Conservation (phyloP, 2,888 invertebrate genomes). For the Himalopsyche tibetana region DNA sequence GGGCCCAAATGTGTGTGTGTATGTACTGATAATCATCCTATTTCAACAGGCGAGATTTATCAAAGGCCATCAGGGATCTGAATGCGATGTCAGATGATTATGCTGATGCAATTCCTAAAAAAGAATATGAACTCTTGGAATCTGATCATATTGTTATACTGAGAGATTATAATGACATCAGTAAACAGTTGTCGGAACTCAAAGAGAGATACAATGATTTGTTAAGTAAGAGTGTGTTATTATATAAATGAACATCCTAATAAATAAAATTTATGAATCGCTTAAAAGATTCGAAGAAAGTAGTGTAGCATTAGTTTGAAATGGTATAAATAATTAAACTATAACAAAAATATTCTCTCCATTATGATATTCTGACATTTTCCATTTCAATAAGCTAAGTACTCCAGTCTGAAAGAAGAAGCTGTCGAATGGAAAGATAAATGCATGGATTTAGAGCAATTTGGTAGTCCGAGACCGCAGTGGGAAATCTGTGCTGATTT, state of each 20-base stretch:
- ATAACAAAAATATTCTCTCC: too few species aligned
- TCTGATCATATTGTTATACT: constrained; percentile 68
- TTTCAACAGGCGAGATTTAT: constrained; percentile 71
- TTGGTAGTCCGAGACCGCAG: constrained; percentile 75
- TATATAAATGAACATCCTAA: background rate
- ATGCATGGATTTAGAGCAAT: constrained; percentile 73
- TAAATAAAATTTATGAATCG: too few species aligned
- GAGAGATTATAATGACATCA: constrained; percentile 67
- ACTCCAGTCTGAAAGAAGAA: constrained; percentile 70
- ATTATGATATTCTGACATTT: too few species aligned
- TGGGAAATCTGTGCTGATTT: constrained; percentile 76
- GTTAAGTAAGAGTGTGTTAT: constrained; percentile 45
- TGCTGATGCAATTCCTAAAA: constrained; percentile 73
- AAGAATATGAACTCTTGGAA: constrained; percentile 71
- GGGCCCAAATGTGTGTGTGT: too few species aligned
- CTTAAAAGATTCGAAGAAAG: too few species aligned
- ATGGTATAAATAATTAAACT: too few species aligned
- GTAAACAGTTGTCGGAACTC: constrained; percentile 67
- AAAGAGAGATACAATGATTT: constrained; percentile 68
- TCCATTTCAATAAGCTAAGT: constrained; percentile 43
- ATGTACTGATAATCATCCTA: background rate
- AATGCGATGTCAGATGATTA: constrained; percentile 73
- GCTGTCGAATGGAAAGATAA: constrained; percentile 72
- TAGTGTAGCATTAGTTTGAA: too few species aligned
- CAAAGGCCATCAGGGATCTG: constrained; percentile 71